These are phyloP conservation scores for Musca domestica DNA, from an alignment of 1,140 invertebrate species.

Conservation along the genomic window DNA sequence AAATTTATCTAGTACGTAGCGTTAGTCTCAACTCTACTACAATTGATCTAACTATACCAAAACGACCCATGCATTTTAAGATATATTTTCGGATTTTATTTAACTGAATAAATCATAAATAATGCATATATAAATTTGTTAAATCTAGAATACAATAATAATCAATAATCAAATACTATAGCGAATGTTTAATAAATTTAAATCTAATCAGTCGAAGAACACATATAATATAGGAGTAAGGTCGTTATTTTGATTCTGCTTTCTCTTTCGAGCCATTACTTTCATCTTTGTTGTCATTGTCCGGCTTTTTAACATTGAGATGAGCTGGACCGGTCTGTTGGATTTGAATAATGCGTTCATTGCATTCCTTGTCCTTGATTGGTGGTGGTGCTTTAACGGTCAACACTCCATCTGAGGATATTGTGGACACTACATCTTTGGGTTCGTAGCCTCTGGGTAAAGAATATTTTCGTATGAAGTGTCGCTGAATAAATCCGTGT, in stretches of 20 bases:
- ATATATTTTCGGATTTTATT: no score
- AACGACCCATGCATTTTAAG: no score
- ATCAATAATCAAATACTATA: no score
- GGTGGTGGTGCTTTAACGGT: constrained; percentile 63
- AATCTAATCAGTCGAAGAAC: no score
- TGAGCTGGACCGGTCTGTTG: constrained; percentile 54
- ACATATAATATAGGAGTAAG: no score
- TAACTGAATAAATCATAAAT: no score
- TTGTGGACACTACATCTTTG: constrained; percentile 63
- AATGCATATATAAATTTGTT: no score
- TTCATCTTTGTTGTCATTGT: constrained; percentile 21
- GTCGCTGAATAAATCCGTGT: constrained; percentile 69
- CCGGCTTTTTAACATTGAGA: constrained; percentile 44
- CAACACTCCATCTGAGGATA: constrained; percentile 74
- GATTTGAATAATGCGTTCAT: constrained; percentile 55
- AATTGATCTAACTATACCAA: no score
- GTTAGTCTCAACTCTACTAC: no score
- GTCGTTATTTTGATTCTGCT: neutral
- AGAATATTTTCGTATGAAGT: constrained; percentile 70
- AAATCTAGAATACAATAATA: no score
- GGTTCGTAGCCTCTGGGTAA: constrained; percentile 68
- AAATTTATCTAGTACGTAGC: no score
- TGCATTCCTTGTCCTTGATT: constrained; percentile 48
- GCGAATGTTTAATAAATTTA: no score
- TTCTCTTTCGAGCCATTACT: neutral